Evolutionary conservation across 2,797 vertebrate species (phyloP).

Genomic region (Okamejei kenojei): DNA sequence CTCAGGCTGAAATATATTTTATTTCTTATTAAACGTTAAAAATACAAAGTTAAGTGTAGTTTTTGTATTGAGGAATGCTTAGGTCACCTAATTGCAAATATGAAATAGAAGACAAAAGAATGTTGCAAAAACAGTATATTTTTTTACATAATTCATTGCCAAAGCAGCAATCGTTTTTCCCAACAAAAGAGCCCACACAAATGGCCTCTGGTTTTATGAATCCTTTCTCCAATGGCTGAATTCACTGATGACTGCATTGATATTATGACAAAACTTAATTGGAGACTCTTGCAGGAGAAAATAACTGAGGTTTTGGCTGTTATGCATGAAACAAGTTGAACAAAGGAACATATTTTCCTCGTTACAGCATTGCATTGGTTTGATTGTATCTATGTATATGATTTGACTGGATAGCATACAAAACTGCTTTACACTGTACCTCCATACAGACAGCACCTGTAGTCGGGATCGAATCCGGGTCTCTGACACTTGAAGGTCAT

Average conservation of each 20-base stretch:
- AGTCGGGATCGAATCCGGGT: no score
- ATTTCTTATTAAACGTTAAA: slow-evolving; percentile 5
- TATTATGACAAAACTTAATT: slow-evolving; percentile 24
- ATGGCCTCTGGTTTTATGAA: neutral
- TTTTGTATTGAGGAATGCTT: slow-evolving; percentile 31
- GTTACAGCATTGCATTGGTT: neutral
- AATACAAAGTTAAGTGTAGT: slow-evolving; percentile 24
- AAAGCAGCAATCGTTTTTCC: neutral
- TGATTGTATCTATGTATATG: no score
- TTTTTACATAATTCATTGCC: slow-evolving; percentile 20
- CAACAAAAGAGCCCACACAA: neutral
- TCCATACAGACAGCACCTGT: no score
- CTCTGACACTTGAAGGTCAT: no score
- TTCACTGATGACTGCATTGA: slow-evolving; percentile 21
- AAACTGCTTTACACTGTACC: no score
- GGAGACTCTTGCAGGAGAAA: neutral
- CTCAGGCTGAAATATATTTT: slow-evolving; percentile 8
- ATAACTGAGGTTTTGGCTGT: slow-evolving; percentile 19
- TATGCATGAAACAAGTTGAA: neutral
- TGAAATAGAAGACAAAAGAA: slow-evolving; percentile 27
- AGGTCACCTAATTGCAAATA: slow-evolving; percentile 34
- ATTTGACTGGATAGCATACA: no score
- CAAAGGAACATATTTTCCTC: slow-evolving; percentile 17
- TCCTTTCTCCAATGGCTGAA: neutral
- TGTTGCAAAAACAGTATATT: slow-evolving; percentile 16